Evolutionary conservation across 2,888 invertebrate species (phyloP).

Genomic region (Tridacna gigas): DNA sequence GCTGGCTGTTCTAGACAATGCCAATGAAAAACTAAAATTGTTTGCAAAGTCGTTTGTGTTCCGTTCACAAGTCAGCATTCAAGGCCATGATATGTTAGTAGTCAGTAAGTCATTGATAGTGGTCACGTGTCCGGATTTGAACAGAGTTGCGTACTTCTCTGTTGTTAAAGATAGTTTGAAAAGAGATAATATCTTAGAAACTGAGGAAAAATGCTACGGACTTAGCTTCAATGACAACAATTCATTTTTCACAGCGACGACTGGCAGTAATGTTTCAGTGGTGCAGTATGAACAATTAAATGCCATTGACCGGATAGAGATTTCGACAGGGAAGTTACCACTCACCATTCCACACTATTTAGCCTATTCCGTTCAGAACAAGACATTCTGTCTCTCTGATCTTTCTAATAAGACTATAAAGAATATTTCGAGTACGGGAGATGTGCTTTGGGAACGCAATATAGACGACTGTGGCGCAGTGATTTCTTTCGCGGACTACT

Average conservation of each 20-base stretch:
- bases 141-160: slow-evolving; percentile 35
- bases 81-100: slow-evolving; percentile 42
- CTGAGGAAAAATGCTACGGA: slow-evolving; percentile 51
- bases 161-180: slow-evolving; percentile 29
- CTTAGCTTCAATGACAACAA: slow-evolving; percentile 22
- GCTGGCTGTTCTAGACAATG: slow-evolving; percentile 42
- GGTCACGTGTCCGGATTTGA: slow-evolving; percentile 42
- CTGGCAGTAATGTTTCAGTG: slow-evolving; percentile 20
- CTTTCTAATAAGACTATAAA: slow-evolving; percentile 32
- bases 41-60: slow-evolving; percentile 42
- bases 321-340: slow-evolving; percentile 22
- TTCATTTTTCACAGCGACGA: slow-evolving; percentile 28
- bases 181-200: slow-evolving; percentile 17
- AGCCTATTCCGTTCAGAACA: slow-evolving; percentile 4
- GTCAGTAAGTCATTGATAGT: slow-evolving; percentile 40
- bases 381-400: slow-evolving; percentile 40
- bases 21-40: slow-evolving; percentile 46
- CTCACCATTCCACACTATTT: slow-evolving; percentile 41
- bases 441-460: slow-evolving; percentile 50
- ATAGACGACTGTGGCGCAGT: slow-evolving; percentile 41
- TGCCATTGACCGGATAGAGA: background rate
- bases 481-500: slow-evolving; percentile 29
- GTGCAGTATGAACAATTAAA: background rate
- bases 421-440: slow-evolving; percentile 33
- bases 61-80: background rate